Percentiles rank a stretch among this genome's conserved stretches.
Conservation (phyloP, 1,140 invertebrate species). For the Eufriesea mexicana region DNA sequence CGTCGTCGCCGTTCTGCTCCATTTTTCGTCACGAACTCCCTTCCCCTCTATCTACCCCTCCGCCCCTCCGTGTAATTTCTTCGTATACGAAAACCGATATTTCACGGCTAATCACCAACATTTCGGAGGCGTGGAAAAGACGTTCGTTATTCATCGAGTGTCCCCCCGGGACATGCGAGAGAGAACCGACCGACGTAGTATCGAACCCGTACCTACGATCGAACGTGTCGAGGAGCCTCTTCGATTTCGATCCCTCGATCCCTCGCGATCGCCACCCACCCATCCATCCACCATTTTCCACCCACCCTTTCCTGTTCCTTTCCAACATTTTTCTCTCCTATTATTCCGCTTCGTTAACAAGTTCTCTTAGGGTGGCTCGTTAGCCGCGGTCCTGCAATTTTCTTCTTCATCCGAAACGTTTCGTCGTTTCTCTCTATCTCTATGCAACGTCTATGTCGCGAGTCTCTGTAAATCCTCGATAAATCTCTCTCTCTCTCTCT, state of each 20-base stretch:
- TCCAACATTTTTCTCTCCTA: too few species aligned
- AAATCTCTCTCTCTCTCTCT: too few species aligned
- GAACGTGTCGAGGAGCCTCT: not conserved
- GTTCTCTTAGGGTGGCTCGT: too few species aligned
- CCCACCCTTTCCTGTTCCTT: too few species aligned
- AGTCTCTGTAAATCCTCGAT: too few species aligned
- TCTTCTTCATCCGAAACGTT: too few species aligned
- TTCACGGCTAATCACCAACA: slow-evolving; percentile 82
- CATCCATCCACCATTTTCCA: not conserved
- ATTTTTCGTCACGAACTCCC: slow-evolving; percentile 53
- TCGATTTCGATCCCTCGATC: slow-evolving; percentile 7
- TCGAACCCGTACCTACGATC: slow-evolving; percentile 13
- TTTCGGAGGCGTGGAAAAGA: slow-evolving; percentile 83
- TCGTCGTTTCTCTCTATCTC: too few species aligned
- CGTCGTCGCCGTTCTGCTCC: slow-evolving; percentile 9
- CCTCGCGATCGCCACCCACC: not conserved
- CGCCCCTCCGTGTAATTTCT: slow-evolving; percentile 65
- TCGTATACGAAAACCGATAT: slow-evolving; percentile 81
- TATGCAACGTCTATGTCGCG: too few species aligned
- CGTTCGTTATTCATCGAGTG: slow-evolving; percentile 81
- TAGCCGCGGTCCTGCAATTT: too few species aligned
- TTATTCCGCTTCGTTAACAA: too few species aligned
- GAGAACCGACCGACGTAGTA: slow-evolving; percentile 8
- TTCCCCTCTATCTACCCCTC: not conserved
- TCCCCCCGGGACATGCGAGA: slow-evolving; percentile 75